Base-by-base conservation (phyloP, 2,113 vertebrate species). In the Peromyscus polionotus region DNA sequence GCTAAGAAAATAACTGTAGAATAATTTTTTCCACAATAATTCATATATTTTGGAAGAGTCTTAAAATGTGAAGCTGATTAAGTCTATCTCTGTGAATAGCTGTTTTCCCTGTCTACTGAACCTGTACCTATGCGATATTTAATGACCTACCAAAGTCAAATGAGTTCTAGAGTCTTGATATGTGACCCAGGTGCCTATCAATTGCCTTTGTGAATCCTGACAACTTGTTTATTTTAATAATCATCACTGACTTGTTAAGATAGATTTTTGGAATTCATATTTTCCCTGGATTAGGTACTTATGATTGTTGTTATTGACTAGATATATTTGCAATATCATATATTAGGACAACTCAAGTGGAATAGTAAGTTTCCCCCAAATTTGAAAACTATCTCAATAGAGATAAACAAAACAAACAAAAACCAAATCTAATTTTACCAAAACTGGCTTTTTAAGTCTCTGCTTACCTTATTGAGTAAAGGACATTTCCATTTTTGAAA, bases 401-500 rank as follows among this genome's bases (percentile, higher is more conserved):
- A 28, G 70, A 91, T 72, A 80, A 67, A 72, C 1, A 63, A 24
- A 3, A 14, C n/a, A 12, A 73, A 22, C 0, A 63, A 59, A 57
- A n/a, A 39, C 24, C 31, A 33, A 26, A 1, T 0, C 3, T 0
- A 42, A 26, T 72, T 87, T 92, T 65, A 73, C 39, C 57, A 26
- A 89, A 94, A 91, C 91, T 19, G 77, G 57, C 8, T 31, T 63
- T 65, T 45, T 33, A 90, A 80, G 19, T 51, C 19, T 76, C 4
- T 81, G 45, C 94, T 98, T 81, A 99, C 99, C 99, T 99, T 95
- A 99, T 99, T 17, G 99, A 99, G 97, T 99, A 99, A 88, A 99
- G 98, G 68, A 99, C 99, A 97, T 99, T 99, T 90, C 99, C 99
- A 28, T 99, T 99, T 99, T 99, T 99, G 97, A 99, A 99, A 98